Conservation (phyloP, 2,113 vertebrate genomes). For the Hypocryptadius cinnamomeus region DNA sequence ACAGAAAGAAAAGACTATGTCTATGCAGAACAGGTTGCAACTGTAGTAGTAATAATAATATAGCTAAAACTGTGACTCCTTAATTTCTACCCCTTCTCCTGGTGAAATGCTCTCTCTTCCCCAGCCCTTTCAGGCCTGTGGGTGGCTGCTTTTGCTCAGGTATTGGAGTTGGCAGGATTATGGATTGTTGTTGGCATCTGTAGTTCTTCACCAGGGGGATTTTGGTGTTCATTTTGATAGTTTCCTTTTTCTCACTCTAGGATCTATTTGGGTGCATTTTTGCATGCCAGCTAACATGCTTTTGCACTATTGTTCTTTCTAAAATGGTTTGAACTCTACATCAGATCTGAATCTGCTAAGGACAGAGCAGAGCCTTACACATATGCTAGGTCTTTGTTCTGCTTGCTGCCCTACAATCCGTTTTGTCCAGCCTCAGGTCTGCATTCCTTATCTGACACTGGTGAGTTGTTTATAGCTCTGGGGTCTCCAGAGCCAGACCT, state of each 20-base stretch:
- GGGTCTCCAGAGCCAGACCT: background rate
- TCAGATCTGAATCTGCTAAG: background rate
- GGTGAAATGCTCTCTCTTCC: background rate
- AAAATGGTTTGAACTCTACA: background rate
- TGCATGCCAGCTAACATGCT: background rate
- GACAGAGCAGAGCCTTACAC: background rate
- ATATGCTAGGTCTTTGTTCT: background rate
- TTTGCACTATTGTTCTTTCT: background rate
- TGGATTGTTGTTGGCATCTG: background rate
- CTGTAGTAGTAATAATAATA: background rate
- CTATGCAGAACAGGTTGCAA: background rate
- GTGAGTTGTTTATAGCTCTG: background rate
- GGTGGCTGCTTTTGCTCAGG: background rate
- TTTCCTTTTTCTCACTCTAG: background rate
- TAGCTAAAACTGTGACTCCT: background rate
- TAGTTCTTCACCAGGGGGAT: background rate
- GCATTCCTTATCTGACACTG: background rate
- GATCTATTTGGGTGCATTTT: background rate
- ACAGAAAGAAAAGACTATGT: background rate
- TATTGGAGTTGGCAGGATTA: background rate
- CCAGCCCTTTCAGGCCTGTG: background rate
- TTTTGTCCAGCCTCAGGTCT: background rate
- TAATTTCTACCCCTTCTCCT: background rate
- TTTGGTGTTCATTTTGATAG: background rate
- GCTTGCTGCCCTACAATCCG: background rate